Conservation (phyloP, 2,113 vertebrate species). For the Numenius arquata region DNA sequence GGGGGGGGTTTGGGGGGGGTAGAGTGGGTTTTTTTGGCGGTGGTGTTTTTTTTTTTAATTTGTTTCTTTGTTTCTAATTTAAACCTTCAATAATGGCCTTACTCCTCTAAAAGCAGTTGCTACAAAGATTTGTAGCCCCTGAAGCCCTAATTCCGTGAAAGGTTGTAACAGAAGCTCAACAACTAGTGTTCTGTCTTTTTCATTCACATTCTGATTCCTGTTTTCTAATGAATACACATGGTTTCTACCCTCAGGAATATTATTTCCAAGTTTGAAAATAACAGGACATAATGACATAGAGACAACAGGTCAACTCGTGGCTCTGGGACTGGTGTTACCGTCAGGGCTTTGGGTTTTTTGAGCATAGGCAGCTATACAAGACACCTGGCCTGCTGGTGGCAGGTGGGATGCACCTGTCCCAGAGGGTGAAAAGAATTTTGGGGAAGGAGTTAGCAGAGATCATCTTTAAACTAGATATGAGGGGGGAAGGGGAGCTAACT, state of each 20-base stretch:
- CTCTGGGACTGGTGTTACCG: too few species aligned
- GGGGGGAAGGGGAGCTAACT: too few species aligned
- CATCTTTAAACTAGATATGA: too few species aligned
- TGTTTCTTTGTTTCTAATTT: not conserved
- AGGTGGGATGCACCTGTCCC: too few species aligned
- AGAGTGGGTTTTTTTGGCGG: accelerated
- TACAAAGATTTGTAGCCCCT: not conserved
- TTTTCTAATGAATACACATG: not conserved
- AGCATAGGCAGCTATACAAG: too few species aligned
- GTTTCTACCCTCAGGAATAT: not conserved
- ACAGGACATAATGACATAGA: not conserved
- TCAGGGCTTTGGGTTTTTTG: too few species aligned
- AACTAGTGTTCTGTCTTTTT: not conserved
- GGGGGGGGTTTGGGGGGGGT: accelerated
- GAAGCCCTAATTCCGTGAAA: not conserved
- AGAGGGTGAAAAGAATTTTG: too few species aligned
- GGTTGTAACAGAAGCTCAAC: not conserved
- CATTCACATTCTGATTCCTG: not conserved
- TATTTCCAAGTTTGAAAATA: not conserved
- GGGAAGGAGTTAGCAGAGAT: too few species aligned
- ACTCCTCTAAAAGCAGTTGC: not conserved
- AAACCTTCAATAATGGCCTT: not conserved
- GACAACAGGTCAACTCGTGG: too few species aligned
- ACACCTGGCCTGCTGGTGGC: too few species aligned
- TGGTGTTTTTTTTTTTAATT: too few species aligned